Evolutionary conservation across 2,888 invertebrate genomes (phyloP), one percentile per base, ranked within the genome.

Genomic region (Apotomis turbidana): DNA sequence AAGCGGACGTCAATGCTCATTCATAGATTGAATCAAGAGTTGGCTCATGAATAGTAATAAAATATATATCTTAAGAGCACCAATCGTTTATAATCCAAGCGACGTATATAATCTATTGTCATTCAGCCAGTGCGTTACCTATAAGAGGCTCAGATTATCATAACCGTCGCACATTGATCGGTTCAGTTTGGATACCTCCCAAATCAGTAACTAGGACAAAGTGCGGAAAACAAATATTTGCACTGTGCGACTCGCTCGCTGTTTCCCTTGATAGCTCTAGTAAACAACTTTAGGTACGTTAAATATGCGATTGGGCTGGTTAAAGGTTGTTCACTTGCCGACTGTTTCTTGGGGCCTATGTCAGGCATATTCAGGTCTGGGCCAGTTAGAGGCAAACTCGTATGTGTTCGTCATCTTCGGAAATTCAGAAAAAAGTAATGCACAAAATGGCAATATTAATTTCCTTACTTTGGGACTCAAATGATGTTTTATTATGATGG

Each of bases 211-310:
- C 61, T 57, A 57, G 71, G 57, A 61, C 71, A 54, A 71, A 71
- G 71, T 71, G 61, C 67, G 71, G 67, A 62, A 71, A 61, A 67
- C 67, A 67, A 71, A 71, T 71, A 71, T 68, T 67, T 71, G 71
- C 44, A 41, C 41, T 51, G 67, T 44, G 61, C 71, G 57, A 54
- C 36, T 55, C 52, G 60, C 62, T 51, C 13, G 51, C 44, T 41
- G 55, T 64, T 36, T 71, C 71, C 71, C 67, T 61, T 61, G 67
- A 67, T 61, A 57, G 61, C 57, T 67, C 38, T 57, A 27, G 71
- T 67, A 61, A 67, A 71, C 67, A 71, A 54, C 52, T 13, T 57
- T 41, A 44, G 44, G 44, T 60, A 49, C 13, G 63, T 59, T 67
- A 41, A 51, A 57, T 57, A 62, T 61, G 52, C n/a, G n/a, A 36